Evolutionary conservation across 2,888 invertebrate genomes (phyloP), one percentile per base, ranked within the genome.

Genomic region (Acronicta leporina): DNA sequence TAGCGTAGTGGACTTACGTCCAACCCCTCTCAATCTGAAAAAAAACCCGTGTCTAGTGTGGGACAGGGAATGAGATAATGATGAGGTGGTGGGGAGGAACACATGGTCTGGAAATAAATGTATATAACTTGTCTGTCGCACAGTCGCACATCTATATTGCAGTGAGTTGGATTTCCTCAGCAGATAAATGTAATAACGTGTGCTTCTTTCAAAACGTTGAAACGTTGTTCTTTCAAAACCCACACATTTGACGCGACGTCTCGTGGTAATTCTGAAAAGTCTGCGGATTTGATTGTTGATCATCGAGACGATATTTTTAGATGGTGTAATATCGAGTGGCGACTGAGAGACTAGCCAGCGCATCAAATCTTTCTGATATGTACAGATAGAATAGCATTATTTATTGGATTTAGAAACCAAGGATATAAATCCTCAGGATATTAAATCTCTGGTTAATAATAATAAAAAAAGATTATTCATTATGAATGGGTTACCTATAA

Each of bases 231-330:
- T 68, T n/a, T n/a, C n/a, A n/a, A n/a, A n/a, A 47, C 74, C 74
- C 61, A 74, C 77, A 50, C 57, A 51, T 46, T 61, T 68, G 46
- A 68, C 62, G 60, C 62, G 48, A 48, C 48, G 76, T 76, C 73
- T 76, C 61, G 63, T 53, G 54, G 63, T 58, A 64, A 61, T 57
- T 68, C 43, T 65, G 63, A 76, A 71, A 30, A 66, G 76, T 71
- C 68, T 76, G 63, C 64, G 46, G 59, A 47, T 63, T 63, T 67
- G 60, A 76, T 76, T 76, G 71, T 76, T 76, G 76, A 33, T 76
- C 71, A 76, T 73, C 62, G 41, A 35, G 46, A 42, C 48, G 68
- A 66, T 76, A 76, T 76, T 74, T 76, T 76, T 76, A 66, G 75
- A 58, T 20, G 20, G 55, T 76, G 64, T 49, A 60, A 65, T 47